Evolutionary conservation across 2,888 invertebrate species (phyloP).

Genomic region (Parascotia fuliginaria): DNA sequence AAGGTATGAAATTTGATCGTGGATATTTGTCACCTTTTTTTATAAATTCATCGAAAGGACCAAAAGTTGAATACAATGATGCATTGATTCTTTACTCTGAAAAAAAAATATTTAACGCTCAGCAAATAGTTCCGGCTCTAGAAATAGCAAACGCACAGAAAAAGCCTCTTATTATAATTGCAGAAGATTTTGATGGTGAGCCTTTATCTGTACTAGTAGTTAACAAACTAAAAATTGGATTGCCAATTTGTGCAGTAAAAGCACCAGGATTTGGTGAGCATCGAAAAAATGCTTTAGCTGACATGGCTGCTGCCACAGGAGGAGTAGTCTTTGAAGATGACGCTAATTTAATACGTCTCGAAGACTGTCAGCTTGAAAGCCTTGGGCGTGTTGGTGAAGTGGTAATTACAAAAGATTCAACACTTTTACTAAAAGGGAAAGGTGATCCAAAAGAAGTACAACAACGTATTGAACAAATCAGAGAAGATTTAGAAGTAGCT

Average conservation of each 20-base stretch:
- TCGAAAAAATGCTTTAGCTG: slow-evolving; percentile 93
- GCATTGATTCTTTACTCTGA: slow-evolving; percentile 96
- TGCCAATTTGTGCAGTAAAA: slow-evolving; percentile 97
- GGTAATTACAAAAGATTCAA: slow-evolving; percentile 96
- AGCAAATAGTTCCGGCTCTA: slow-evolving; percentile 97
- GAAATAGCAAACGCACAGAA: slow-evolving; percentile 96
- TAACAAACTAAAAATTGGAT: slow-evolving; percentile 94
- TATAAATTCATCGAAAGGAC: slow-evolving; percentile 98
- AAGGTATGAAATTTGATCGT: slow-evolving; percentile 99
- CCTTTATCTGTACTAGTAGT: slow-evolving; percentile 96
- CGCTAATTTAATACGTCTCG: slow-evolving; percentile 93
- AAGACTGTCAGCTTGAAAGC: slow-evolving; percentile 93
- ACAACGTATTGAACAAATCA: slow-evolving; percentile 91
- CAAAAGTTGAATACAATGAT: slow-evolving; percentile 98
- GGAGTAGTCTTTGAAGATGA: slow-evolving; percentile 97
- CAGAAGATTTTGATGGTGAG: slow-evolving; percentile 97
- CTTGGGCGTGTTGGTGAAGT: slow-evolving; percentile 95
- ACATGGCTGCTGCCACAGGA: slow-evolving; percentile 96
- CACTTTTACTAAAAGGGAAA: slow-evolving; percentile 88
- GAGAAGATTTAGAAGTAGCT: slow-evolving; percentile 92
- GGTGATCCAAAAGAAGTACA: slow-evolving; percentile 92
- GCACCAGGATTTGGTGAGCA: slow-evolving; percentile 98
- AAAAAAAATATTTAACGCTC: slow-evolving; percentile 98
- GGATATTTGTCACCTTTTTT: slow-evolving; percentile 99
- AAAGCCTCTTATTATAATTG: slow-evolving; percentile 96